Conservation (phyloP, 2,888 invertebrate genomes). For the Eumacrocentrus americanus region DNA sequence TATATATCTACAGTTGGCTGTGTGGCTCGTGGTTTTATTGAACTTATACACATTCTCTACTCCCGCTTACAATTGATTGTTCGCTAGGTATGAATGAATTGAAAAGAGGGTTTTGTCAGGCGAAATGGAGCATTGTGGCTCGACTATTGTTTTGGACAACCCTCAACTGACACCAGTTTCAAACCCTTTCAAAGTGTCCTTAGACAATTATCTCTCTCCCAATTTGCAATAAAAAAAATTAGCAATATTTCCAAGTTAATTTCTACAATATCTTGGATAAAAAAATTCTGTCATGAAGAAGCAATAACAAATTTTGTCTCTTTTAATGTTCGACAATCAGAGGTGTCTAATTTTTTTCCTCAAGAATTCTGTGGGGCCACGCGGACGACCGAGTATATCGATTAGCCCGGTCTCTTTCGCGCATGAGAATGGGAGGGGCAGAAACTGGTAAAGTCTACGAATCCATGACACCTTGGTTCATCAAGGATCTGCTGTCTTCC, state of each 20-base stretch:
- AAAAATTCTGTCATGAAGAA: too few species aligned
- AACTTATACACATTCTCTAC: not conserved
- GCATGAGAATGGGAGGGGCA: constrained; percentile 9
- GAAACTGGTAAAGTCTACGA: not conserved
- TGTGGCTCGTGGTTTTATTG: not conserved
- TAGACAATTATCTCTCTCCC: not conserved
- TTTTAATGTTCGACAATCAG: too few species aligned
- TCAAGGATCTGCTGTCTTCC: too few species aligned
- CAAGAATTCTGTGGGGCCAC: not conserved
- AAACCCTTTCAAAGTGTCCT: not conserved
- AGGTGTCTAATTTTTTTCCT: too few species aligned
- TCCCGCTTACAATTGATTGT: not conserved
- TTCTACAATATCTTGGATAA: too few species aligned
- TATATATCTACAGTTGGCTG: not conserved
- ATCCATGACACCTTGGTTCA: not conserved
- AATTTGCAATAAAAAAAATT: too few species aligned
- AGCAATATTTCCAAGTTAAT: too few species aligned
- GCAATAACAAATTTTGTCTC: too few species aligned
- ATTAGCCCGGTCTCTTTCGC: constrained; percentile 2
- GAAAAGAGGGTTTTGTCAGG: not conserved
- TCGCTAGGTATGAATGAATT: not conserved
- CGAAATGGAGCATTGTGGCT: not conserved
- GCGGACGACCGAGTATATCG: constrained; percentile 3
- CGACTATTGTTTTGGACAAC: not conserved
- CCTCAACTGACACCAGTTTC: not conserved